phyloP scores from a whole-genome alignment of 2,888 invertebrate species.

The Heliconius ismenius region DNA sequence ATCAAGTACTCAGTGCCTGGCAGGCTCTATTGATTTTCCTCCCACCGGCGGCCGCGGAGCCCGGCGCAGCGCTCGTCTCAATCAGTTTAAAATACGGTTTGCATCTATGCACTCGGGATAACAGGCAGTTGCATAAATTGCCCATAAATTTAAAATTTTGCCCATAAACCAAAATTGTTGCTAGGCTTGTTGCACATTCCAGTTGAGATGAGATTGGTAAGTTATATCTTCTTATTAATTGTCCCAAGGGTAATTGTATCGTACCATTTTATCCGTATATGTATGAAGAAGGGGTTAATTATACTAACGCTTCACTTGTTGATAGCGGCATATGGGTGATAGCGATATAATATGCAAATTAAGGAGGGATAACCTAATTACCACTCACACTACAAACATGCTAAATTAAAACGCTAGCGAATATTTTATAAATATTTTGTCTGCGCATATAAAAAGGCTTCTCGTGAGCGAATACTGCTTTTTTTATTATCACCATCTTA shows the following conservation, averaged over 20 bases:
- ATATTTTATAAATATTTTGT: constrained; percentile 4
- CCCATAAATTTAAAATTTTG: constrained; percentile 2
- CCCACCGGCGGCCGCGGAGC: constrained; percentile 26
- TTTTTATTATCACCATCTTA: not conserved
- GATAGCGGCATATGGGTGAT: not conserved
- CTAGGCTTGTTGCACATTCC: not conserved
- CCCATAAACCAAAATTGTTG: not conserved
- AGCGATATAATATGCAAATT: not conserved
- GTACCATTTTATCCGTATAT: constrained; percentile 5
- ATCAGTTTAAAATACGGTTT: constrained; percentile 34
- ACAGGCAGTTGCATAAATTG: constrained; percentile 16
- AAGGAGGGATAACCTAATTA: not conserved
- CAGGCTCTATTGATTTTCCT: constrained; percentile 35
- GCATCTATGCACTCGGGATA: constrained; percentile 23
- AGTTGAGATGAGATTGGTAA: constrained; percentile 22
- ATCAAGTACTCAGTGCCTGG: constrained; percentile 24
- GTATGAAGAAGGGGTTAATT: not conserved
- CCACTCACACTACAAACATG: not conserved
- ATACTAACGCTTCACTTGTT: constrained; percentile 18
- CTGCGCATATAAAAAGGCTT: not conserved
- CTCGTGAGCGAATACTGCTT: not conserved
- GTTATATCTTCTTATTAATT: not conserved
- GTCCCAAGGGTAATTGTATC: constrained; percentile 14
- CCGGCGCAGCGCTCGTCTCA: constrained; percentile 15
- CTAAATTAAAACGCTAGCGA: not conserved